Evolutionary conservation across 1,140 invertebrate species (phyloP), one percentile per base, ranked within the genome.

Genomic region (Chironomus striatipennis): DNA sequence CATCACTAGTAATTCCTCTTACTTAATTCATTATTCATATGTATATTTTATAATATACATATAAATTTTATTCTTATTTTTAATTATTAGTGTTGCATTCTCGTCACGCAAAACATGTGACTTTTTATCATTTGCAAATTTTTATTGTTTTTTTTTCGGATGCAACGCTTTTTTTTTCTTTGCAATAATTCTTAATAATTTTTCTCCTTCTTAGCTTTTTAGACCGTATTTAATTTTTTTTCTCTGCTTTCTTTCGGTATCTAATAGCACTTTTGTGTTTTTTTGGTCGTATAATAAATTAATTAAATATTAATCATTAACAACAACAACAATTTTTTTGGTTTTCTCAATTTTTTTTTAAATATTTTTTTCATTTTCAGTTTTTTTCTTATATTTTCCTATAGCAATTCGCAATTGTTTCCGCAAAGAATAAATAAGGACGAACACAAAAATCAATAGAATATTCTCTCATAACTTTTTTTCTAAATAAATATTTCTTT

Each of bases 241-340:
- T 70, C 20, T 21, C 18, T 70, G n/a, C 20, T 18, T 20, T 70
- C 18, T 7, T 70, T 21, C 18, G 65, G 17, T 70, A 70, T 70
- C 65, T 70, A 70, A 70, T 70, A 70, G 65, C 65, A 70, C 65
- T 70, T 70, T 70, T 70, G 65, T 70, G 65, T 70, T 70, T 70
- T 70, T 70, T 70, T 70, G 65, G 65, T 70, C 65, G 65, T 70
- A 70, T 70, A 70, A 70, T 70, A 70, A 70, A 70, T 70, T 70
- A 70, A 70, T 70, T 70, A 18, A 70, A 70, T 70, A 70, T 70
- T 70, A 70, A 70, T 70, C 65, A 70, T 70, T 70, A 70, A 70
- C 65, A 70, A 70, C 65, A 70, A 70, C 65, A 70, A 70, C 65
- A 70, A 70, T 70, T 70, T 70, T 70, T 70, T 70, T 70, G 65